Evolutionary conservation across 1,140 invertebrate genomes (phyloP), one percentile per base, ranked within the genome.

Genomic region (Apis laboriosa): DNA sequence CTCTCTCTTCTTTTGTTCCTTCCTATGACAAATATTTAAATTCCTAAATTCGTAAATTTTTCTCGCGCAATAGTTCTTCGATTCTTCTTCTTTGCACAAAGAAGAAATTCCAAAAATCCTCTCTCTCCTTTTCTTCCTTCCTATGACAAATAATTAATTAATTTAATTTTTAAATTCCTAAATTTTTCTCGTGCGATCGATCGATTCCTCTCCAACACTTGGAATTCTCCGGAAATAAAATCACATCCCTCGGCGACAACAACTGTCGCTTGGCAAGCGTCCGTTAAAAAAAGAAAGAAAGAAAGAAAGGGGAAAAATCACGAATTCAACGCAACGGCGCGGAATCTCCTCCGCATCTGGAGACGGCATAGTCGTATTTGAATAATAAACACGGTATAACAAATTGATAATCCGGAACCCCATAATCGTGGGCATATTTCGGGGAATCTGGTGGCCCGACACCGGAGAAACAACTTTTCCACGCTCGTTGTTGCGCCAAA

Each of bases 401-500:
- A 93, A 94, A 94, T 94, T 94, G 92, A 94, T 94, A 94, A 93
- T 93, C 92, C 90, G 89, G 91, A 91, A 93, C 85, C 90, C 90
- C 91, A 92, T 93, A 93, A 94, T 90, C 84, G 89, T 92, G 90
- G 84, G 89, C 92, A 90, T 93, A 92, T 93, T 93, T 93, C 90
- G 78, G 74, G 72, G 90, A 94, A 93, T 93, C 93, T 92, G 91
- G 34, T 92, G 89, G 90, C 84, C 86, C 91, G 91, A 91, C 91
- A 92, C 92, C 92, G 93, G 93, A 94, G 93, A 92, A 94, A 94
- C 84, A 43, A 43, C 34, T 43, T 94, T 94, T 93, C 90, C 89
- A 91, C 91, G 93, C 92, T 94, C 93, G 93, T 94, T 93, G 93
- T 93, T 92, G 92, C 92, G 92, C 92, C 93, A 94, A 94, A 94